A percentile compares a stretch with the other conserved stretches of the same genome.
These are phyloP conservation scores for Dryas iulia DNA, from an alignment of 1,140 invertebrate species.

Conservation along the genomic window DNA sequence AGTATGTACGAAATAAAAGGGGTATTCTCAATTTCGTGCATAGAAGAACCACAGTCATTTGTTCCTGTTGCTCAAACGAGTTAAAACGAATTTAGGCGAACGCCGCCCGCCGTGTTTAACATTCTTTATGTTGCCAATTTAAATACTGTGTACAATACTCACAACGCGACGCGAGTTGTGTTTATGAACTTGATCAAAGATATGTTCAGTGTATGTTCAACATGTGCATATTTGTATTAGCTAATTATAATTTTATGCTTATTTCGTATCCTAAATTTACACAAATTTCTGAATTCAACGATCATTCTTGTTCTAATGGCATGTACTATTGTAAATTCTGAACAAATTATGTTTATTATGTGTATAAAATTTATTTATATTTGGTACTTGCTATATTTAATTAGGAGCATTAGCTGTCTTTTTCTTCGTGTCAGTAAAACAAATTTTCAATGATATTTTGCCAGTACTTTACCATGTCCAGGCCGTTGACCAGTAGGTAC, in stretches of 20 bases:
- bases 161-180: neutral
- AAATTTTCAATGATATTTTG: too few species aligned
- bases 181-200: neutral
- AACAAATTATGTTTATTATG: too few species aligned
- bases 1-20: constrained; percentile 18
- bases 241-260: neutral
- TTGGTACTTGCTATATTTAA: too few species aligned
- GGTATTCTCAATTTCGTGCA: constrained; percentile 51
- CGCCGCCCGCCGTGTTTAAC: constrained; percentile 42
- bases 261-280: too few species aligned
- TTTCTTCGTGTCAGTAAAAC: too few species aligned
- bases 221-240: neutral
- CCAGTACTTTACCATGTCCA: too few species aligned
- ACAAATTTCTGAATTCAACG: too few species aligned
- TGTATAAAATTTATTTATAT: too few species aligned
- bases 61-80: constrained; percentile 51
- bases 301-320: too few species aligned
- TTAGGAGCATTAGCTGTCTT: too few species aligned
- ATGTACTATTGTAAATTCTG: too few species aligned
- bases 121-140: constrained; percentile 52
- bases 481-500: too few species aligned
- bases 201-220: neutral
- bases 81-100: constrained; percentile 52
- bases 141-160: neutral
- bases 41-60: constrained; percentile 60